Conservation (phyloP, 2,113 vertebrate species). For the Probosciger aterrimus region DNA sequence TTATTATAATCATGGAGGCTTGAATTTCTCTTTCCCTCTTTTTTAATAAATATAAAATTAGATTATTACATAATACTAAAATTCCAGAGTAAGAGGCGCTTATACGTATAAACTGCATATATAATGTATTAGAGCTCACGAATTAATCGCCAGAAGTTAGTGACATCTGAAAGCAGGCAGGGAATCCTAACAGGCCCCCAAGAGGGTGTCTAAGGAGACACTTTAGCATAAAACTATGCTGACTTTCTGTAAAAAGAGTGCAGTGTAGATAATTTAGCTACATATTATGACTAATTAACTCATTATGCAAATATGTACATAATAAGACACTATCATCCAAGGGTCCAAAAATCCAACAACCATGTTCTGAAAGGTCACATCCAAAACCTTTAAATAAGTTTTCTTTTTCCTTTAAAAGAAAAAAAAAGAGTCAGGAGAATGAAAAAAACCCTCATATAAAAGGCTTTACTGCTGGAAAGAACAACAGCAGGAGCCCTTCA, state of each 20-base stretch:
- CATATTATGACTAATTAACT: slow-evolving; percentile 55
- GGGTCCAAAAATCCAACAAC: slow-evolving; percentile 12
- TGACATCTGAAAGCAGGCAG: background rate
- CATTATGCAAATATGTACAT: slow-evolving; percentile 59
- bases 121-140: background rate
- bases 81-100: rapidly evolving
- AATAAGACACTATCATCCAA: slow-evolving; percentile 16
- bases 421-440: background rate
- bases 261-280: slow-evolving; percentile 43
- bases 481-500: slow-evolving; percentile 47
- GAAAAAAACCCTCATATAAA: background rate
- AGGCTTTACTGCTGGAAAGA: slow-evolving; percentile 18
- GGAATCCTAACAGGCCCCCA: slow-evolving; percentile 26
- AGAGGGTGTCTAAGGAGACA: background rate
- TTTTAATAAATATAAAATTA: background rate
- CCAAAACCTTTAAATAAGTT: background rate
- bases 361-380: slow-evolving; percentile 7
- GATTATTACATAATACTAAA: background rate
- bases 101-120: background rate
- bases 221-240: slow-evolving; percentile 17
- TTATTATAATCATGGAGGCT: background rate
- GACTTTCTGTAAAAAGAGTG: slow-evolving; percentile 42
- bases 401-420: background rate
- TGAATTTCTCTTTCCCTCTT: background rate
- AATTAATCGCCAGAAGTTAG: slow-evolving; percentile 15